Conservation (phyloP, 2,113 vertebrate species). For the Sitta europaea region DNA sequence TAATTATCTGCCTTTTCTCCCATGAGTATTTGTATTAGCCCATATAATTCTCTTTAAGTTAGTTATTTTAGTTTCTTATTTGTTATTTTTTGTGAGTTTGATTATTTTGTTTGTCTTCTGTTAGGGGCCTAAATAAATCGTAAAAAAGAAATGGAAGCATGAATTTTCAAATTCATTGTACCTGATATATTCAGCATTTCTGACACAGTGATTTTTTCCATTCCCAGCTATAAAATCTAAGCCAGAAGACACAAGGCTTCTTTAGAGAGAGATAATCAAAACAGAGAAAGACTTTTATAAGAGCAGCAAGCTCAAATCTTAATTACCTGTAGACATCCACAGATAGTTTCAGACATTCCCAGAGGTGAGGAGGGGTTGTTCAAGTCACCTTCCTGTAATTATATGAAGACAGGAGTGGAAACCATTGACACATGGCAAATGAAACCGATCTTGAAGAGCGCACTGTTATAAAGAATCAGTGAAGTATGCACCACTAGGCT, state of each 20-base stretch:
- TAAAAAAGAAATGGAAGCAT: not conserved
- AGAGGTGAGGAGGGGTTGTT: not conserved
- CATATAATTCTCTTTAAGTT: not conserved
- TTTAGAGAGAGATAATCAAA: not conserved
- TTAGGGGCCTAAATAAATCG: not conserved
- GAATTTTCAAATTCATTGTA: not conserved
- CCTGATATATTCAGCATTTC: not conserved
- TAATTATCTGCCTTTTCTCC: not conserved
- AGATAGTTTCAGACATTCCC: not conserved
- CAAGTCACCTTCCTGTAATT: slow-evolving; percentile 54
- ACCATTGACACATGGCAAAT: slow-evolving; percentile 25
- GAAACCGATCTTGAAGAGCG: not conserved
- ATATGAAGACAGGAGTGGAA: slow-evolving; percentile 25
- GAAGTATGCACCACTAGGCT: slow-evolving; percentile 38
- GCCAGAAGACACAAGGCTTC: not conserved
- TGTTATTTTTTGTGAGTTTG: not conserved
- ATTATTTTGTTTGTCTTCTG: not conserved
- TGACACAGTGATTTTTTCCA: not conserved
- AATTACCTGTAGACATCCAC: not conserved
- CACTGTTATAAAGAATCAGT: slow-evolving; percentile 38
- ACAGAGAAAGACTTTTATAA: not conserved
- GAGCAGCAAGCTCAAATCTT: slow-evolving; percentile 10
- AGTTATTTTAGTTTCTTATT: not conserved
- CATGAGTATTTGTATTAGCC: not conserved
- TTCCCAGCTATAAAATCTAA: not conserved